These are phyloP conservation scores for Benthosema pterotum DNA, from an alignment of 2,797 vertebrate genomes.

Conservation along the genomic window DNA sequence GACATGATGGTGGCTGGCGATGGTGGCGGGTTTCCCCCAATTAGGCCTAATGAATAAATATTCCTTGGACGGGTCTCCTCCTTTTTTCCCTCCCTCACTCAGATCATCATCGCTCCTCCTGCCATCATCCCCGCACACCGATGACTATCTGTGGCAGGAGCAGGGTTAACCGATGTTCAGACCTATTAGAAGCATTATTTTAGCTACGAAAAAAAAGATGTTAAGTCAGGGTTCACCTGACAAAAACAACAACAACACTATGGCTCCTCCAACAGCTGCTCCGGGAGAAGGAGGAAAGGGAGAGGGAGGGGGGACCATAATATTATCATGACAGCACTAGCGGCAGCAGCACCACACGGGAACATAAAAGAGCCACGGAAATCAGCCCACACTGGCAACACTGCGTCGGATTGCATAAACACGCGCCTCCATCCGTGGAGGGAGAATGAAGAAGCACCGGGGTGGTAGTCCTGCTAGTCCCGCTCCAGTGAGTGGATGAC, in stretches of 20 bases:
- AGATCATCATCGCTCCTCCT: slow-evolving; percentile 32
- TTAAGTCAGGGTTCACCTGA: too few relatives aligned
- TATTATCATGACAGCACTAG: too few relatives aligned
- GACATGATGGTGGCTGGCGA: slow-evolving; percentile 59
- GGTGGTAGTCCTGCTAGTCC: slow-evolving; percentile 39
- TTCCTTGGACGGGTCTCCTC: slow-evolving; percentile 17
- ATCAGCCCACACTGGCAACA: slow-evolving; percentile 55
- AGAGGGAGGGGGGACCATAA: too few relatives aligned
- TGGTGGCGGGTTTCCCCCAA: not conserved
- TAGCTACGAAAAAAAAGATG: too few relatives aligned
- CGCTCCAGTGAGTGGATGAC: too few relatives aligned
- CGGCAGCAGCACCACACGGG: not conserved
- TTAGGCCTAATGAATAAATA: slow-evolving; percentile 54
- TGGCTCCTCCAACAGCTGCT: too few relatives aligned
- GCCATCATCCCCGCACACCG: slow-evolving; percentile 11
- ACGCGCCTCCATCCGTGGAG: too few relatives aligned
- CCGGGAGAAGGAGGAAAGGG: too few relatives aligned
- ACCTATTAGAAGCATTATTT: too few relatives aligned
- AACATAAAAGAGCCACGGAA: not conserved
- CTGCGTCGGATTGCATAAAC: slow-evolving; percentile 71
- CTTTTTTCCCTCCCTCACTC: slow-evolving; percentile 6
- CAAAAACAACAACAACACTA: too few relatives aligned
- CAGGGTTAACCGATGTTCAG: slow-evolving; percentile 6
- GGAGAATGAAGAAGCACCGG: slow-evolving; percentile 44
- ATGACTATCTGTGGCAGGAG: too few relatives aligned